A percentile compares a stretch with the other conserved stretches of the same genome.
Evolutionary conservation across 2,113 vertebrate genomes (phyloP).

Genomic region (Urocolius indicus): DNA sequence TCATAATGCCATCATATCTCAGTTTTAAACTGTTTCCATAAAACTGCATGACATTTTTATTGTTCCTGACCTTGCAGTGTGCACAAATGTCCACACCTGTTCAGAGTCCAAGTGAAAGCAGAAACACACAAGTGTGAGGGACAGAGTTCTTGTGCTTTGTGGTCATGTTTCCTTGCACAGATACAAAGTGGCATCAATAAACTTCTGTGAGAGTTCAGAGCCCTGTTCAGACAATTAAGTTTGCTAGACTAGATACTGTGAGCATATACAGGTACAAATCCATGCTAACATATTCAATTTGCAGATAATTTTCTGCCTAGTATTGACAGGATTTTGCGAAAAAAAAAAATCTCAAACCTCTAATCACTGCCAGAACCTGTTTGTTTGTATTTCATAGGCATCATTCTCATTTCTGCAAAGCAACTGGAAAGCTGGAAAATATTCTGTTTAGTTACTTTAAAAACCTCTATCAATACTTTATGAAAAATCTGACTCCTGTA

Average conservation of each 20-base stretch:
- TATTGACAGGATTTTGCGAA: not conserved
- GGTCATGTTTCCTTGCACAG: not conserved
- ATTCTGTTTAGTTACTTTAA: not conserved
- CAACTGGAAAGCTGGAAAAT: not conserved
- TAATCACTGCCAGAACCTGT: not conserved
- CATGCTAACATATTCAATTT: not conserved
- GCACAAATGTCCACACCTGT: not conserved
- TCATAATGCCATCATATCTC: not conserved
- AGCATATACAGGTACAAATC: rapidly evolving
- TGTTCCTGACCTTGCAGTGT: not conserved
- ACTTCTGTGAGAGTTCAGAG: not conserved
- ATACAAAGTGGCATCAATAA: not conserved
- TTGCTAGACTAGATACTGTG: not conserved
- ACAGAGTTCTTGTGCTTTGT: not conserved
- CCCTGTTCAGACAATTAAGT: not conserved
- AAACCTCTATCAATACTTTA: not conserved
- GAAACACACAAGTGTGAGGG: not conserved
- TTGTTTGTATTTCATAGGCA: not conserved
- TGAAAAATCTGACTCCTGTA: not conserved
- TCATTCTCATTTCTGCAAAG: not conserved
- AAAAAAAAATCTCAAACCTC: not conserved
- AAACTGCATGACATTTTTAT: not conserved
- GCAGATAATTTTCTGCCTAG: not conserved
- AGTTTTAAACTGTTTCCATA: not conserved
- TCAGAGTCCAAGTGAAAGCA: not conserved